Conservation (phyloP, 2,888 invertebrate species). For the Boloria selene region DNA sequence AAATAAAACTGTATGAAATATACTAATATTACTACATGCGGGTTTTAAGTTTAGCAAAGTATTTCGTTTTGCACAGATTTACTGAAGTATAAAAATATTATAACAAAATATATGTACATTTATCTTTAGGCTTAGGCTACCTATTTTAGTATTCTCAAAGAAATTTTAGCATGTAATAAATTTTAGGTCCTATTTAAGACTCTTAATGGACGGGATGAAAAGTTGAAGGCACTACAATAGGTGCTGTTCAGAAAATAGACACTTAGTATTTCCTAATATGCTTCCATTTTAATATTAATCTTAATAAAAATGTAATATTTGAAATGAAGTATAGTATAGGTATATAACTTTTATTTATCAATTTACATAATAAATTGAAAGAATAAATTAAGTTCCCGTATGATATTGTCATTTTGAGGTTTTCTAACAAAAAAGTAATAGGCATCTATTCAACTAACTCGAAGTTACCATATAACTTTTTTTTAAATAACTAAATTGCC, state of each 20-base stretch:
- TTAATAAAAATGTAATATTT: constrained; percentile 2
- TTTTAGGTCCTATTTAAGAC: constrained; percentile 5
- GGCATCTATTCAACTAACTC: too few species aligned
- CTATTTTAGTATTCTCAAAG: too few species aligned
- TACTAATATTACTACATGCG: constrained; percentile 1
- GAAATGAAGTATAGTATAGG: too few species aligned
- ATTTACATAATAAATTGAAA: too few species aligned
- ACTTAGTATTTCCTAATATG: not conserved
- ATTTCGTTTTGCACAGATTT: not conserved
- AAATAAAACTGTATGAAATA: constrained; percentile 15
- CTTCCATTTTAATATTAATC: constrained; percentile 13
- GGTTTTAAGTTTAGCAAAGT: not conserved
- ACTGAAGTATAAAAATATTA: not conserved
- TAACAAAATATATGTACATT: too few species aligned
- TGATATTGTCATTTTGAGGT: too few species aligned
- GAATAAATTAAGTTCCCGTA: too few species aligned
- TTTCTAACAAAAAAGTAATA: too few species aligned
- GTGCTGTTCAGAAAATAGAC: constrained; percentile 11
- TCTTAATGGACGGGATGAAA: constrained; percentile 6
- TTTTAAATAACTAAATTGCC: too few species aligned
- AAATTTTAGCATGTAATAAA: constrained; percentile 4
- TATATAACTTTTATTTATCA: too few species aligned
- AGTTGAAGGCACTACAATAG: constrained; percentile 9
- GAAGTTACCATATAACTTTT: too few species aligned
- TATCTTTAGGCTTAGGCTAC: too few species aligned